Evolutionary conservation across 2,888 invertebrate species (phyloP).

Genomic region (Tipula vernalis): DNA sequence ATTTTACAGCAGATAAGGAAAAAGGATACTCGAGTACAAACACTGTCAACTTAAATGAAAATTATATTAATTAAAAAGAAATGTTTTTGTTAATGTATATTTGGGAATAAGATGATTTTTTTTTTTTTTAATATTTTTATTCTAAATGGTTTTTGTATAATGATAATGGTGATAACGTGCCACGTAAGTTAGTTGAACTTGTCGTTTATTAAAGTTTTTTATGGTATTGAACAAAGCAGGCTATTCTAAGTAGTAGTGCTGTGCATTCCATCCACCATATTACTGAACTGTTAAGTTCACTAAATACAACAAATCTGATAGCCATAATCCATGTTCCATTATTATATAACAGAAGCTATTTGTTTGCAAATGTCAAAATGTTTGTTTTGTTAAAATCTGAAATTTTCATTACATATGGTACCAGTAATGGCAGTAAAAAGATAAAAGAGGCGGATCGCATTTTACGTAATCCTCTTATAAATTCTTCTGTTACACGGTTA

Average conservation of each 20-base stretch:
- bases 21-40: not conserved
- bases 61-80: not conserved
- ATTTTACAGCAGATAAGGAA: not conserved
- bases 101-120: not conserved
- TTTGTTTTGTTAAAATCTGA: not conserved
- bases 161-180: not conserved
- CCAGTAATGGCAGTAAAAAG: not conserved
- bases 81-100: not conserved
- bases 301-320: not conserved
- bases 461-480: not conserved
- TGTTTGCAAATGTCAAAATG: not conserved
- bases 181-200: not conserved
- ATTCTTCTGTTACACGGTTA: not conserved
- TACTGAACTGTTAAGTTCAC: not conserved
- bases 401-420: not conserved
- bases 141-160: not conserved
- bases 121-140: not conserved
- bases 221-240: not conserved
- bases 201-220: not conserved
- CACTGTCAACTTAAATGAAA: not conserved
- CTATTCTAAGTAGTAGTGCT: not conserved
- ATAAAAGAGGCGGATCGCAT: not conserved
- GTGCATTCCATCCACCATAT: not conserved
- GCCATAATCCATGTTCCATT: not conserved
- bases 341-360: not conserved